Evolutionary conservation across 2,113 vertebrate genomes (phyloP).

Genomic region (Arizona elegans): DNA sequence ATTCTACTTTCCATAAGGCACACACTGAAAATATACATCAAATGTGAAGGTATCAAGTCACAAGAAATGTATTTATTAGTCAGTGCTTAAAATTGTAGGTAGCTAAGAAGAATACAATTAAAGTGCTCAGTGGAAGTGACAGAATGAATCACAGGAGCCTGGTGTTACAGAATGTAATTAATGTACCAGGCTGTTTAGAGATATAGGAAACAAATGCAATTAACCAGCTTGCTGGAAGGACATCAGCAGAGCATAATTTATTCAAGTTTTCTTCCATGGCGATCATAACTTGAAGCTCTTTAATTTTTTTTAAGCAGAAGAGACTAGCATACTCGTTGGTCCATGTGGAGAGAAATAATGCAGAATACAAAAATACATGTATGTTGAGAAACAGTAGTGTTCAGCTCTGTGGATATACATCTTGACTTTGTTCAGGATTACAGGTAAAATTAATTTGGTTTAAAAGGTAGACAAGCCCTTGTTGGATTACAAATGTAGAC

Average conservation of each 20-base stretch:
- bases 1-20: slow-evolving; percentile 7
- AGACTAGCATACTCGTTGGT: background rate
- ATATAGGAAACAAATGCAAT: slow-evolving; percentile 75
- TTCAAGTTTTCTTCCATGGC: slow-evolving; percentile 39
- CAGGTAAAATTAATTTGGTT: background rate
- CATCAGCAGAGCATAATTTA: slow-evolving; percentile 58
- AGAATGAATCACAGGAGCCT: slow-evolving; percentile 68
- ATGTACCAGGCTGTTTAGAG: slow-evolving; percentile 67
- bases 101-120: slow-evolving; percentile 64
- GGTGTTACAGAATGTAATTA: slow-evolving; percentile 74
- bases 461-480: background rate
- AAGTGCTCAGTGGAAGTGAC: slow-evolving; percentile 71
- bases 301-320: slow-evolving; percentile 36
- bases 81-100: slow-evolving; percentile 49
- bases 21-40: background rate
- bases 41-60: slow-evolving; percentile 26
- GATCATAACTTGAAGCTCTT: slow-evolving; percentile 59
- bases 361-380: slow-evolving; percentile 8
- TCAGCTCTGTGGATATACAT: background rate
- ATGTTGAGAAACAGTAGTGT: slow-evolving; percentile 23
- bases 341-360: background rate
- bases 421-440: background rate
- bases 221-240: slow-evolving; percentile 67
- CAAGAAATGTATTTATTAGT: slow-evolving; percentile 54
- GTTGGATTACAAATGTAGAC: slow-evolving; percentile 21